Conservation (phyloP, 1,140 invertebrate species). For the Chironomus striatipennis region DNA sequence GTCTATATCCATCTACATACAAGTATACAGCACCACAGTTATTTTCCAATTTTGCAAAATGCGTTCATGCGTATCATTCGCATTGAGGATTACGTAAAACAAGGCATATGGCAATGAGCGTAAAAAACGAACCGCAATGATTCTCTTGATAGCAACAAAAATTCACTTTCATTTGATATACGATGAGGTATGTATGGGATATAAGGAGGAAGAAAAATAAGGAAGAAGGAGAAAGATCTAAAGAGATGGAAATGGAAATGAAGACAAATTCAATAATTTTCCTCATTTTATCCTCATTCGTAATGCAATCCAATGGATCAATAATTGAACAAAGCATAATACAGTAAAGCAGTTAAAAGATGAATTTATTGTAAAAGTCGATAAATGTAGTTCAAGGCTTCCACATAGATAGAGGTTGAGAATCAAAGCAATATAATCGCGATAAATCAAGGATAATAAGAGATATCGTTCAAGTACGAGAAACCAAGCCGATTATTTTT, state of each 20-base stretch:
- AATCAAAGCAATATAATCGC: background rate
- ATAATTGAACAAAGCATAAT: background rate
- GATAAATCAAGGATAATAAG: constrained; percentile 1
- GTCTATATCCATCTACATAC: background rate
- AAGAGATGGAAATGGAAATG: background rate
- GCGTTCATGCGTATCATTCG: background rate
- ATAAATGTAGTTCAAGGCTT: constrained; percentile 3
- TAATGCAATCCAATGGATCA: background rate
- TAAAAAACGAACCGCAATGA: background rate
- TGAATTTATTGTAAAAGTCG: background rate
- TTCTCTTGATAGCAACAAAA: constrained; percentile 2
- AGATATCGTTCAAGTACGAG: background rate
- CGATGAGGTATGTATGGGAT: no score
- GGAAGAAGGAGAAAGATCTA: no score
- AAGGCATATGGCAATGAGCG: background rate
- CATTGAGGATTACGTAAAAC: constrained; percentile 4
- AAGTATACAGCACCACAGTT: background rate
- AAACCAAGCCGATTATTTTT: background rate
- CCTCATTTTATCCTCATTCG: no score
- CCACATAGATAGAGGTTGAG: background rate
- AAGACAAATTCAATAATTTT: background rate
- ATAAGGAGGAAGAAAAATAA: no score
- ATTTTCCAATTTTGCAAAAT: constrained; percentile 11
- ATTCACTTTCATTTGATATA: background rate
- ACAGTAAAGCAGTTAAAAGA: background rate